A percentile compares a stretch with the other conserved stretches of the same genome.
These are phyloP conservation scores for Pinctada fucata DNA, from an alignment of 2,888 invertebrate genomes.

Conservation along the genomic window DNA sequence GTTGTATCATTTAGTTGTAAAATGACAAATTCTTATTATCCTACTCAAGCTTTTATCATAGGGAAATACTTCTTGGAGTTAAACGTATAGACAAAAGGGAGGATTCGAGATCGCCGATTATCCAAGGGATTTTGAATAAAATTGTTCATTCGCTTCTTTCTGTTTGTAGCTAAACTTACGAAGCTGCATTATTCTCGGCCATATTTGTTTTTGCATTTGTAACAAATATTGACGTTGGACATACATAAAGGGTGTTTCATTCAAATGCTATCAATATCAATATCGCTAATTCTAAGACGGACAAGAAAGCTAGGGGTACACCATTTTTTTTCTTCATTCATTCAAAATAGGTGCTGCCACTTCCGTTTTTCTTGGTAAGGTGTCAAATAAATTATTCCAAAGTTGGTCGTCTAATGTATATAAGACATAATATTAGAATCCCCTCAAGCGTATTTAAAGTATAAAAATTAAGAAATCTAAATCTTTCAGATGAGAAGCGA, in stretches of 20 bases:
- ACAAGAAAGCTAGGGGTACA: neutral
- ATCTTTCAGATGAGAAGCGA: neutral
- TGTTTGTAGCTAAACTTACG: neutral
- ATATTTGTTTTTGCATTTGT: conserved; percentile 10
- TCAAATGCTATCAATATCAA: neutral
- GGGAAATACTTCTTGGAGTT: neutral
- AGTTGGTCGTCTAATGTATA: conserved; percentile 13
- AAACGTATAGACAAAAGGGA: too few species aligned
- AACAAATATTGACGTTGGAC: conserved; percentile 7
- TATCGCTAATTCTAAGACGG: neutral
- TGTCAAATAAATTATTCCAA: conserved; percentile 2
- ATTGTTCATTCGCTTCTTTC: neutral
- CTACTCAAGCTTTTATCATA: neutral
- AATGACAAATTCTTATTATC: neutral
- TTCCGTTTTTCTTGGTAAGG: neutral
- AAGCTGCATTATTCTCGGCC: conserved; percentile 1
- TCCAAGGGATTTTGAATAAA: neutral
- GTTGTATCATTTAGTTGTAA: conserved; percentile 6
- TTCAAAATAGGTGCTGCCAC: conserved; percentile 18
- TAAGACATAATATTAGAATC: neutral
- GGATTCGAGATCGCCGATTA: neutral
- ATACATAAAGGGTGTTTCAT: neutral
- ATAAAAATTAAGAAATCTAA: neutral
- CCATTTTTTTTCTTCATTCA: neutral
- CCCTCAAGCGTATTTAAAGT: neutral